Evolutionary conservation across 2,888 invertebrate genomes (phyloP), one percentile per base, ranked within the genome.

Genomic region (Metalampra italica): DNA sequence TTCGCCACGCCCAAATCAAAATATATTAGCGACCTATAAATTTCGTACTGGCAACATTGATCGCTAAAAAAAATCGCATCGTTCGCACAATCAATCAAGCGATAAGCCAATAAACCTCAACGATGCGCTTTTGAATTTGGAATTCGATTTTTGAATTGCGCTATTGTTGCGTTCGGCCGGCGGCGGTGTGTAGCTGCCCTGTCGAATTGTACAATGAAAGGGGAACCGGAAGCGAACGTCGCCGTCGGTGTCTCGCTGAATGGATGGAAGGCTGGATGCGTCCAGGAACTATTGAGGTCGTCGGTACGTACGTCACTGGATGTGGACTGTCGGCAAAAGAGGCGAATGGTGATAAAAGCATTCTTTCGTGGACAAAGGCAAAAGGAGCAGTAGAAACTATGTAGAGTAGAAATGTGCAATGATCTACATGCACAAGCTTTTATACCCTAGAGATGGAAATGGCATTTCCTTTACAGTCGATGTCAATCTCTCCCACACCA

Each of bases 71-170:
- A 78, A 75, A 67, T 69, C 60, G 75, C 72, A 68, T 69, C 74
- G 66, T 61, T 87, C 87, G 85, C 86, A 85, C 88, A 88, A 89
- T 89, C 89, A 86, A 89, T 89, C 89, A 88, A 84, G 84, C 86
- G 84, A 87, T 89, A 87, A 89, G 89, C 89, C 89, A 89, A 89
- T 89, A 89, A 89, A 89, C 89, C 89, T 89, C 88, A 88, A 86
- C 88, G 89, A 88, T 88, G 88, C 83, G 80, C 89, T 87, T 89
- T 88, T 89, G 85, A 86, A 86, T 86, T 73, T 69, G 66, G 81
- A 81, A 86, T 86, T 80, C 81, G 83, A 85, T 84, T 83, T 85
- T 83, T 84, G 82, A 77, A 79, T 81, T 68, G 74, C 64, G 62
- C 72, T 62, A 80, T 88, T 88, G 87, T 87, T 74, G 72, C 59